Evolutionary conservation across 2,797 vertebrate genomes (phyloP).

Genomic region (Mastacembelus armatus): DNA sequence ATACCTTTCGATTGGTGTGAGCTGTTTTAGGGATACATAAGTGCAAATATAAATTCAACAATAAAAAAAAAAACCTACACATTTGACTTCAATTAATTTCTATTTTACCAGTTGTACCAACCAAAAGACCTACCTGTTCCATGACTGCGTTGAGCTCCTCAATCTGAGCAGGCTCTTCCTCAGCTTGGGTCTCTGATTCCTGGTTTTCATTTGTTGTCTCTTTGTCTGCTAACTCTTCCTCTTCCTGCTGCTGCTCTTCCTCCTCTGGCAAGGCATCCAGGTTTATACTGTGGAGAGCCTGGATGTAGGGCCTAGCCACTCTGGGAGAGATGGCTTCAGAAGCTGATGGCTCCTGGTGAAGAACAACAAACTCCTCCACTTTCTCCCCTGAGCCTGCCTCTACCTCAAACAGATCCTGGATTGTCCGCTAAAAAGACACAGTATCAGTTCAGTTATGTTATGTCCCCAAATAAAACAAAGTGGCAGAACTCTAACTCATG

Average conservation of each 20-base stretch:
- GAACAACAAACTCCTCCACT: conserved; percentile 97
- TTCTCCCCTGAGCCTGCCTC: conserved; percentile 94
- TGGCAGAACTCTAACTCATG: not conserved
- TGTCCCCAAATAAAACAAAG: not conserved
- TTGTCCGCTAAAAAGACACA: conserved; percentile 88
- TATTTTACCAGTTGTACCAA: not conserved
- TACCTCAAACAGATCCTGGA: conserved; percentile 98
- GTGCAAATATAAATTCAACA: not conserved
- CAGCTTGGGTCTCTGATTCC: conserved; percentile 64
- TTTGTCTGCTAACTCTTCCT: conserved; percentile 36
- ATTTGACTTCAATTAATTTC: too few species aligned
- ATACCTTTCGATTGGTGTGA: conserved; percentile 94
- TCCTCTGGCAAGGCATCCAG: conserved; percentile 75
- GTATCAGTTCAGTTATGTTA: conserved; percentile 1
- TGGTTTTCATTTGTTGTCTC: conserved; percentile 56
- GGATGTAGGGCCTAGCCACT: conserved; percentile 96
- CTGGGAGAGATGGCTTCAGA: conserved; percentile 94
- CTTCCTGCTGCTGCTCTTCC: conserved; percentile 30
- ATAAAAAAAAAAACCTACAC: not conserved
- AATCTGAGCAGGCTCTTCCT: conserved; percentile 84
- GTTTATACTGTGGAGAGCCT: conserved; percentile 92
- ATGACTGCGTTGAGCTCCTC: conserved; percentile 91
- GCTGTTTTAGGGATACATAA: conserved; percentile 73
- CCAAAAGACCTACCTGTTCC: conserved; percentile 84
- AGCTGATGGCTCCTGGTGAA: conserved; percentile 95